Evolutionary conservation across 2,797 vertebrate species (phyloP), one percentile per base, ranked within the genome.

Genomic region (Cynodonichthys magdalenae): DNA sequence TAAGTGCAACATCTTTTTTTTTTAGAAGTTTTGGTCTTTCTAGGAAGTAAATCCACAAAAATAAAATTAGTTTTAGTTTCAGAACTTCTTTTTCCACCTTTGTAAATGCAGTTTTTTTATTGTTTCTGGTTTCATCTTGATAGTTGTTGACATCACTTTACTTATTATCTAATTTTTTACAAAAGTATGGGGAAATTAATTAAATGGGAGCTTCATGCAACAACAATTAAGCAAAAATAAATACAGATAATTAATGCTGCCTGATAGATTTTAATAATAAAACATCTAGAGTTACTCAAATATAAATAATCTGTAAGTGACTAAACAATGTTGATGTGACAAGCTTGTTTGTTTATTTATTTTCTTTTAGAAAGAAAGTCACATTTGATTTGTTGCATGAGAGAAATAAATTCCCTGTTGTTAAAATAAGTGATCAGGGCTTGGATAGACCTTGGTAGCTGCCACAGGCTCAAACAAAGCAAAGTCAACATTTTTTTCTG

Each of bases 341-440:
- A 77, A 48, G 24, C 24, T n/a, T 58, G 71, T 61, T 51, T 63
- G 81, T 51, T 60, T 74, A 55, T 45, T 36, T 46, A 34, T 27
- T 50, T 29, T 46, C 28, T 42, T 19, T 45, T 46, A 19, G 10
- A 19, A 46, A 42, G 4, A 15, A 48, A 18, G 18, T 62, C 31
- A 55, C 80, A 66, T 71, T 46, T 15, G 47, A 63, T 72, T 73
- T 44, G 49, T 63, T 66, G 54, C 62, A 27, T 11, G 53, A 52
- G 44, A 81, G 69, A 88, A 86, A 79, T 76, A 69, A 71, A 80
- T 72, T 56, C 66, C 85, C 88, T 84, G 69, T 83, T 79, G 79
- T 66, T 48, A 66, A 52, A 80, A 81, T 82, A 83, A 63, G 79
- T 81, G 74, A 84, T 69, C 1, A 28, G 31, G 52, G 59, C 69